Evolutionary conservation across 1,140 invertebrate genomes (phyloP).

Genomic region (Drosophila suzukii): DNA sequence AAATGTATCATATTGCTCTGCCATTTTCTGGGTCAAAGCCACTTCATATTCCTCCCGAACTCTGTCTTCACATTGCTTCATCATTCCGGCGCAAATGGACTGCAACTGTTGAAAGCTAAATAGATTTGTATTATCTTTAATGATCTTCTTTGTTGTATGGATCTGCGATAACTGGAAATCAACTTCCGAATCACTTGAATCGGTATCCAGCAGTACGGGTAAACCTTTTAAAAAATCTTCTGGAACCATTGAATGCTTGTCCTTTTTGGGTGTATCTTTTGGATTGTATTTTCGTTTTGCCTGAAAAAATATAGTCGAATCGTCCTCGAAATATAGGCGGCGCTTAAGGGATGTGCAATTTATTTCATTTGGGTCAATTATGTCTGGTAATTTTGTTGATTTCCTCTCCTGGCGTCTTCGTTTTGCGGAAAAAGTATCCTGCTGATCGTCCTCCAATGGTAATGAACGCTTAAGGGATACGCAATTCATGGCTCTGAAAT

Average conservation of each 20-base stretch:
- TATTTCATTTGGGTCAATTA: neutral
- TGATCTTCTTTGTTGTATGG: rapidly evolving
- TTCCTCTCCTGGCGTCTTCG: too few species aligned
- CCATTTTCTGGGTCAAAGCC: slow-evolving; percentile 3
- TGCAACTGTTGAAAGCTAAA: slow-evolving; percentile 11
- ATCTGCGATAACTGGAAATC: neutral
- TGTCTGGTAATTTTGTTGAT: too few species aligned
- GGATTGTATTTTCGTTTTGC: neutral
- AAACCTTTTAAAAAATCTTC: neutral
- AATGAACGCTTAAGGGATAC: neutral
- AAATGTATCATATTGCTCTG: slow-evolving; percentile 32
- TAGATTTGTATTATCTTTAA: neutral
- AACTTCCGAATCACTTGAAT: slow-evolving; percentile 1
- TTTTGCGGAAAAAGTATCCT: neutral
- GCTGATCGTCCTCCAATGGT: neutral
- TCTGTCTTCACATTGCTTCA: slow-evolving; percentile 6
- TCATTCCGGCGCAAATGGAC: slow-evolving; percentile 9
- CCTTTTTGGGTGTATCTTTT: too few species aligned
- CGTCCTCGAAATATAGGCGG: neutral
- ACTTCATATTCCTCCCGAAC: slow-evolving; percentile 10
- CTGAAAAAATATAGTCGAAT: neutral
- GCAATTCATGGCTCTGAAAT: slow-evolving; percentile 2
- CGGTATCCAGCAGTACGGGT: neutral
- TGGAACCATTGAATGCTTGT: neutral
- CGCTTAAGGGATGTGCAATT: slow-evolving; percentile 5